Percentiles rank a stretch among this genome's conserved stretches.
These are phyloP conservation scores for Ormyrus nitidulus DNA, from an alignment of 2,888 invertebrate genomes.

Conservation along the genomic window DNA sequence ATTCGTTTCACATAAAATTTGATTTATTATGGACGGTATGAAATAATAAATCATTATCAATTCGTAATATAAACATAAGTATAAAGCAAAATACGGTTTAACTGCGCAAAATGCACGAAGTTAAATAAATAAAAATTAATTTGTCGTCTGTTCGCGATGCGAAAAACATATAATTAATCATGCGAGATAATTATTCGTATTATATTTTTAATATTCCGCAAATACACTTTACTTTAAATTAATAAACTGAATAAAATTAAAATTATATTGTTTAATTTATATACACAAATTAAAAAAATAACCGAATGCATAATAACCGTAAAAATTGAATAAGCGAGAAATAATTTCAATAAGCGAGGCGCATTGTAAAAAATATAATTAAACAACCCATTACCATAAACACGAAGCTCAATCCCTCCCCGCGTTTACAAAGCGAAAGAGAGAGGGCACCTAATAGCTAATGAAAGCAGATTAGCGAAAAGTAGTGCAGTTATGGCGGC, in stretches of 20 bases:
- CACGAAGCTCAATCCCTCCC: too few relatives aligned
- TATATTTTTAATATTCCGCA: background rate
- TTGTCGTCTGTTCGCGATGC: background rate
- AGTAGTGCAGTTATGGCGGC: too few relatives aligned
- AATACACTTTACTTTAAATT: background rate
- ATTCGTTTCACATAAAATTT: too few relatives aligned
- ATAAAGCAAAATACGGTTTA: background rate
- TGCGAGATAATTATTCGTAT: background rate
- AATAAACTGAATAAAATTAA: background rate
- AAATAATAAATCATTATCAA: background rate
- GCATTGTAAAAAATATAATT: too few relatives aligned
- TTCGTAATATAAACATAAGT: background rate
- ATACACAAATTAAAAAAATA: too few relatives aligned
- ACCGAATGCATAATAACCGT: too few relatives aligned
- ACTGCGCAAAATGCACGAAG: background rate
- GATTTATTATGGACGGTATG: background rate
- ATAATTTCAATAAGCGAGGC: too few relatives aligned
- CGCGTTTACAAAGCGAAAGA: too few relatives aligned
- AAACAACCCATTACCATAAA: too few relatives aligned
- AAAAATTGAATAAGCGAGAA: too few relatives aligned
- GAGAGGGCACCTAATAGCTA: too few relatives aligned
- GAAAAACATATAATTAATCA: background rate
- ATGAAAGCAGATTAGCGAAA: too few relatives aligned
- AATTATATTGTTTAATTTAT: background rate
- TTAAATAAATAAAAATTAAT: constrained; percentile 16